These are phyloP conservation scores for Stenurella melanura DNA, from an alignment of 2,888 invertebrate genomes.

Conservation along the genomic window DNA sequence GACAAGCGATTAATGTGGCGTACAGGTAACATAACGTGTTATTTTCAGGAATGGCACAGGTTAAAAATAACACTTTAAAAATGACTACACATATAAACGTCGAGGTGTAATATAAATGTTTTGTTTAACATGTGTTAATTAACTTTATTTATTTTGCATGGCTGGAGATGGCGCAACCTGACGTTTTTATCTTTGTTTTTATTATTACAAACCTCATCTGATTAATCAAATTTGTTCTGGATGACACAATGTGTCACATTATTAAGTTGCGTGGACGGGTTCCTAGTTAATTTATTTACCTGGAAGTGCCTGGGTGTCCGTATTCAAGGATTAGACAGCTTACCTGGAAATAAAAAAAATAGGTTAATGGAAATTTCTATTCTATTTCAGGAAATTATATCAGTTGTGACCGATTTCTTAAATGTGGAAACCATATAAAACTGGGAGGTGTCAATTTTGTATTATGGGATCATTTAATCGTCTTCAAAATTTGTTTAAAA, in stretches of 20 bases:
- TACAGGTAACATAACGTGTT: constrained; percentile 52
- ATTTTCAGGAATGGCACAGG: constrained; percentile 46
- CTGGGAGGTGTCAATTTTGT: no score
- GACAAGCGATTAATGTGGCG: constrained; percentile 52
- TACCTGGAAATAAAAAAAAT: neutral
- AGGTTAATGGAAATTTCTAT: neutral
- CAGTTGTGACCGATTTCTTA: no score
- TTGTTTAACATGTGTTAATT: constrained; percentile 38
- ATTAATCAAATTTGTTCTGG: constrained; percentile 30
- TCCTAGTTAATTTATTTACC: constrained; percentile 27
- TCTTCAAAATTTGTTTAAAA: no score
- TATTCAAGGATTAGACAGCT: neutral
- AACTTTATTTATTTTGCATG: constrained; percentile 46
- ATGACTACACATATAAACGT: constrained; percentile 39
- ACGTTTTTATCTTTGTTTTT: constrained; percentile 38
- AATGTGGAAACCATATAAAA: no score
- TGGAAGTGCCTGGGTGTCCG: constrained; percentile 8
- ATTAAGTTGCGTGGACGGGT: constrained; percentile 12
- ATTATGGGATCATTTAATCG: no score
- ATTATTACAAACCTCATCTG: constrained; percentile 10
- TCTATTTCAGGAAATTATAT: neutral
- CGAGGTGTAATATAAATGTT: constrained; percentile 35
- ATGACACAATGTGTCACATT: neutral
- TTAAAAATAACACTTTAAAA: constrained; percentile 46
- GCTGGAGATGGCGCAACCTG: constrained; percentile 39